These are phyloP conservation scores for Pinna nobilis DNA, from an alignment of 1,140 invertebrate genomes.

Conservation along the genomic window DNA sequence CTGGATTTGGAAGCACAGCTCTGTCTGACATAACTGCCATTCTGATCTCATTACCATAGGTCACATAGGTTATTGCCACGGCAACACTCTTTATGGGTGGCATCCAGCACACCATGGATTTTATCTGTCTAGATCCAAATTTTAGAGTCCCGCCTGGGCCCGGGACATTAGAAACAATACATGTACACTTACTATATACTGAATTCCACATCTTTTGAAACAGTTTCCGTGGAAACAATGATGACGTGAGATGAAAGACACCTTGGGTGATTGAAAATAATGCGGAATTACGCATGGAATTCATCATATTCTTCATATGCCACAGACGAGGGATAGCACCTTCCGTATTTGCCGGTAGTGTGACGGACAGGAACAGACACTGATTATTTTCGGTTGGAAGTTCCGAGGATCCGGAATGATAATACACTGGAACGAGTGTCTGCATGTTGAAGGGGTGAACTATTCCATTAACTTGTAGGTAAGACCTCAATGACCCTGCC, in stretches of 20 bases:
- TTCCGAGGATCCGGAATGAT: slow-evolving; percentile 66
- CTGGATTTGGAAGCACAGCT: slow-evolving; percentile 72
- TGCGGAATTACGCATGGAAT: slow-evolving; percentile 76
- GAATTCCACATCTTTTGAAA: slow-evolving; percentile 54
- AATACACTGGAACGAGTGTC: slow-evolving; percentile 76
- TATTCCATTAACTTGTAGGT: slow-evolving; percentile 72
- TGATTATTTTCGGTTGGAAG: slow-evolving; percentile 61
- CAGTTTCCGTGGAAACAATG: slow-evolving; percentile 51
- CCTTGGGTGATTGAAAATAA: slow-evolving; percentile 77
- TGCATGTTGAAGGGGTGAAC: slow-evolving; percentile 76
- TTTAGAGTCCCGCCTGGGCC: slow-evolving; percentile 75
- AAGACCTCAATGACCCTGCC: slow-evolving; percentile 76
- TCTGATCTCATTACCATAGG: slow-evolving; percentile 77
- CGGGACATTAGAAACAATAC: slow-evolving; percentile 76
- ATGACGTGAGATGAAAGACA: slow-evolving; percentile 62
- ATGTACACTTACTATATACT: slow-evolving; percentile 68
- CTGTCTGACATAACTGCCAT: slow-evolving; percentile 76
- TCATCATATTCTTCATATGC: slow-evolving; percentile 77
- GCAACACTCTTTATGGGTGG: slow-evolving; percentile 75
- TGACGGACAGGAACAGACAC: slow-evolving; percentile 74
- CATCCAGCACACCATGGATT: slow-evolving; percentile 75
- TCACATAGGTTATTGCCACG: slow-evolving; percentile 77
- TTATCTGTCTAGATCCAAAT: slow-evolving; percentile 74
- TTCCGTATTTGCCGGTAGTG: slow-evolving; percentile 77
- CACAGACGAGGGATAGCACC: slow-evolving; percentile 80